Conservation (phyloP, 2,113 vertebrate genomes). For the Caranx melampygus region DNA sequence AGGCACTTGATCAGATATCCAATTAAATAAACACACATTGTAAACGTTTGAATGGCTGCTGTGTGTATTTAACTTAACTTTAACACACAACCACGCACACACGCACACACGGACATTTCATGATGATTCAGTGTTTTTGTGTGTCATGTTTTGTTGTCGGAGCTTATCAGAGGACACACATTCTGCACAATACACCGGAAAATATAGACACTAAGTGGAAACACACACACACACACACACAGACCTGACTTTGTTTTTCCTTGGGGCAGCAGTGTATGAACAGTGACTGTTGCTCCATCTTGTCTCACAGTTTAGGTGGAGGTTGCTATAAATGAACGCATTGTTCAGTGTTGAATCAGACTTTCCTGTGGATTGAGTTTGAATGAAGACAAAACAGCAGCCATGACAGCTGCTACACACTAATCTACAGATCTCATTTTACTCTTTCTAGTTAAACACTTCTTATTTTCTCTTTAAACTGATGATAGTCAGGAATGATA, state of each 20-base stretch:
- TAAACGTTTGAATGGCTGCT: background rate
- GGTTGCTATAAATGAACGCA: background rate
- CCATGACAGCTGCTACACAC: background rate
- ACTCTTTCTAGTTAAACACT: background rate
- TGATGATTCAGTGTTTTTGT: background rate
- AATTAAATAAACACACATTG: background rate
- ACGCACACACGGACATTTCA: background rate
- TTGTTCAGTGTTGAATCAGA: background rate
- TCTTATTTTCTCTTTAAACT: no score
- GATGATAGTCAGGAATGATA: no score
- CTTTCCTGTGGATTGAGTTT: background rate
- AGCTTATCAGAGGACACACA: constrained; percentile 32
- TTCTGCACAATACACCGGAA: background rate
- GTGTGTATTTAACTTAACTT: background rate
- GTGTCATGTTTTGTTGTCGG: background rate
- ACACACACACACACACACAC: background rate
- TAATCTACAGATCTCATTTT: background rate
- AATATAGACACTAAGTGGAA: background rate
- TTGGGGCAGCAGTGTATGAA: background rate
- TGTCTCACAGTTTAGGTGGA: background rate
- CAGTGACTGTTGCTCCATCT: background rate
- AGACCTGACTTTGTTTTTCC: background rate
- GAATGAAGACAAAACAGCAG: no score
- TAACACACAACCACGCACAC: background rate
- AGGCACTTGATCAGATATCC: background rate